Percentiles rank a stretch among this genome's conserved stretches.
Evolutionary conservation across 1,140 invertebrate genomes (phyloP).

Genomic region (Delia radicum): DNA sequence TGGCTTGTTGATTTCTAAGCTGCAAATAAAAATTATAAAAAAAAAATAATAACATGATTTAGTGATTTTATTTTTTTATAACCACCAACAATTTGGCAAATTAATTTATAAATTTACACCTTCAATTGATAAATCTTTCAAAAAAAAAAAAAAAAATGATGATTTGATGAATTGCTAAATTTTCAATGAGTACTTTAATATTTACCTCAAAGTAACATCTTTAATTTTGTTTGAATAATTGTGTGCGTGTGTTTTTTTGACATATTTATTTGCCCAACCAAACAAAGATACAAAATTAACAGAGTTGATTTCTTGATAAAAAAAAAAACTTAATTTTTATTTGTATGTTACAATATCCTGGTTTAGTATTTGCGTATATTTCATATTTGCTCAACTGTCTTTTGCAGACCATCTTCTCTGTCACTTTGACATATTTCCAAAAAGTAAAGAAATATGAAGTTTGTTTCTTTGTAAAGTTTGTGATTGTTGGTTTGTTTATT

Average conservation of each 20-base stretch:
- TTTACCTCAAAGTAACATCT: background rate
- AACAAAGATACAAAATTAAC: background rate
- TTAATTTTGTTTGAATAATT: background rate
- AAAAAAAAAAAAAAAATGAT: too few relatives aligned
- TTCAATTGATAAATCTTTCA: too few relatives aligned
- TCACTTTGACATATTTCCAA: background rate
- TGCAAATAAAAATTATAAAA: background rate
- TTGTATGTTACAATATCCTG: background rate
- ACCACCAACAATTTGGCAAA: background rate
- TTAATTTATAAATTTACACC: too few relatives aligned
- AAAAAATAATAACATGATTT: background rate
- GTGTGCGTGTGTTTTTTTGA: background rate
- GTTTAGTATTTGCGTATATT: background rate
- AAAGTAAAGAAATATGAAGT: background rate
- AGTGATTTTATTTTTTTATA: background rate
- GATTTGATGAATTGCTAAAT: too few relatives aligned
- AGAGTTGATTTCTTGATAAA: too few relatives aligned
- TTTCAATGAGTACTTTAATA: background rate
- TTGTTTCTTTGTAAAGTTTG: background rate
- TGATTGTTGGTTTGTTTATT: background rate
- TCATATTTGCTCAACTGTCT: constrained; percentile 7
- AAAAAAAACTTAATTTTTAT: background rate
- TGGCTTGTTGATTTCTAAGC: background rate
- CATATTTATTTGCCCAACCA: background rate
- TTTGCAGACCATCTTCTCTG: background rate